These are phyloP conservation scores for Myanophis thanlyinensis DNA, from an alignment of 2,113 vertebrate species.

Conservation along the genomic window DNA sequence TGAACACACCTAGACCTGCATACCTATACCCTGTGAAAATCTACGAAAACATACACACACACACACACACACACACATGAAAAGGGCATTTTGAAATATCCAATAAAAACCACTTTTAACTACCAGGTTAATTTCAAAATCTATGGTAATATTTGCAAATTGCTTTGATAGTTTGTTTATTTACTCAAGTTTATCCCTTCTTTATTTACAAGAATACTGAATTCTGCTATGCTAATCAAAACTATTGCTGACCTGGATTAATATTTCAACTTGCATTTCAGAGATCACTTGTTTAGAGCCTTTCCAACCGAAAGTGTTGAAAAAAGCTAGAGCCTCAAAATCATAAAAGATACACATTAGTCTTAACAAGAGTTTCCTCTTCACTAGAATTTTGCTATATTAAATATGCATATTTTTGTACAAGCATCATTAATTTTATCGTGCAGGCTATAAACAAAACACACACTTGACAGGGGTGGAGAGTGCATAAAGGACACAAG, in stretches of 20 bases:
- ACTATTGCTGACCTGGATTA: not conserved
- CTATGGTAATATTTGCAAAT: not conserved
- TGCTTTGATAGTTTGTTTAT: not conserved
- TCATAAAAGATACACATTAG: not conserved
- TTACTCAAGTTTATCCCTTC: not conserved
- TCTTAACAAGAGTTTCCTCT: not conserved
- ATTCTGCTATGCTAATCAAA: not conserved
- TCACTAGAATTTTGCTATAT: not conserved
- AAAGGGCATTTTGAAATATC: not conserved
- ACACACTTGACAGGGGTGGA: not conserved
- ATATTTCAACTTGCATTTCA: not conserved
- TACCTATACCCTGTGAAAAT: too few species aligned
- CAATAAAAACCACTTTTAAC: not conserved
- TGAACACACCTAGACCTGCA: too few species aligned
- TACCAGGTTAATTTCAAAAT: not conserved
- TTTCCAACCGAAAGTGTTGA: not conserved
- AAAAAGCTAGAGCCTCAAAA: not conserved
- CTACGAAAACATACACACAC: too few species aligned
- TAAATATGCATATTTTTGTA: not conserved
- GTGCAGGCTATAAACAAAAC: not conserved
- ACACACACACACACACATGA: too few species aligned
- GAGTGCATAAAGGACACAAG: not conserved
- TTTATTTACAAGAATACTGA: not conserved
- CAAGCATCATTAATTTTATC: not conserved
- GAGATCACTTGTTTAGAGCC: not conserved